Evolutionary conservation across 2,888 invertebrate species (phyloP).

Genomic region (Marronus borbonicus): DNA sequence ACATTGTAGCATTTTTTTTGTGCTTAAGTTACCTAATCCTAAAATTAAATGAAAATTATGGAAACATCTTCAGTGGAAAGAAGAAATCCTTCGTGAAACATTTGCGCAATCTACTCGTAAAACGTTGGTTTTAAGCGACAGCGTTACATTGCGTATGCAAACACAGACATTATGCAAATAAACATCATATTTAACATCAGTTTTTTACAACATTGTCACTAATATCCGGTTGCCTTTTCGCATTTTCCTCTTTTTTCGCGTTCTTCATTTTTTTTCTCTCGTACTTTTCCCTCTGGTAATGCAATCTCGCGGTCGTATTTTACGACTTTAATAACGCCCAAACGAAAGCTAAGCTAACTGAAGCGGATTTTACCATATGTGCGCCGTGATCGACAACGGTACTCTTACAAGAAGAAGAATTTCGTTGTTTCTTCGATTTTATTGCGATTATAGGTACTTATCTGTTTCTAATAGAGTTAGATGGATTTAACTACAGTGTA

Average conservation of each 20-base stretch:
- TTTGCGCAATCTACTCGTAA: not conserved
- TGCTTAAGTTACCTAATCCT: too few relatives aligned
- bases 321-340: slow-evolving; percentile 29
- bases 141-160: not conserved
- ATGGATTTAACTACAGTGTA: not conserved
- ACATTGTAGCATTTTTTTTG: too few relatives aligned
- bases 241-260: slow-evolving; percentile 1
- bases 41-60: too few relatives aligned
- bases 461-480: slow-evolving; percentile 15
- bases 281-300: slow-evolving; percentile 2
- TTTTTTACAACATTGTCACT: slow-evolving; percentile 23
- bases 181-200: slow-evolving; percentile 16
- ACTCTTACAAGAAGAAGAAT: not conserved
- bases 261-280: slow-evolving; percentile 13
- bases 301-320: slow-evolving; percentile 23
- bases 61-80: too few relatives aligned
- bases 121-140: not conserved
- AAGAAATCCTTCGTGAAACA: not conserved
- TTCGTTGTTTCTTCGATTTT: not conserved
- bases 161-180: slow-evolving; percentile 2
- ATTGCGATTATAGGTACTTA: slow-evolving; percentile 26
- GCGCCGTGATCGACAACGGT: not conserved
- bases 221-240: not conserved
- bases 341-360: slow-evolving; percentile 20
- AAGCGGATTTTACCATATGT: slow-evolving; percentile 20